These are phyloP conservation scores for Aphaenogaster rudis DNA, from an alignment of 1,140 invertebrate genomes.

Conservation along the genomic window DNA sequence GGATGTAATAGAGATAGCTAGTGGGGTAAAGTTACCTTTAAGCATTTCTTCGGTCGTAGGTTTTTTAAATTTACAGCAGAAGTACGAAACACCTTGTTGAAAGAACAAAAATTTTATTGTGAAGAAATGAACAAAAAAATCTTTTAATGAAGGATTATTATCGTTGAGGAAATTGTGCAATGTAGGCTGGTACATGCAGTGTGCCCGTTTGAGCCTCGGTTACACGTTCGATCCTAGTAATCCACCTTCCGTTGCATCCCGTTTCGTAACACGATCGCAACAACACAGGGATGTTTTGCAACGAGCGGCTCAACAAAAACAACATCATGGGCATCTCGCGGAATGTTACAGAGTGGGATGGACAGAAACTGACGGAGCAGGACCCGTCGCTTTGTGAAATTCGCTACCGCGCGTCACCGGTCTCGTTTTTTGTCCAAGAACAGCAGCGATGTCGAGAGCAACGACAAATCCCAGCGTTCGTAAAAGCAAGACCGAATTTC, in stretches of 20 bases:
- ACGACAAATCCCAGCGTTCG: background rate
- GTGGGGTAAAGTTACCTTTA: background rate
- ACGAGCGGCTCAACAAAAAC: slow-evolving; percentile 38
- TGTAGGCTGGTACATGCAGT: background rate
- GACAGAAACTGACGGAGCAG: background rate
- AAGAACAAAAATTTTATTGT: too few species aligned
- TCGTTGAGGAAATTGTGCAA: background rate
- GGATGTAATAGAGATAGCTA: background rate
- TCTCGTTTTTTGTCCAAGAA: slow-evolving; percentile 13
- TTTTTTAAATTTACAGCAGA: background rate
- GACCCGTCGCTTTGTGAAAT: slow-evolving; percentile 47
- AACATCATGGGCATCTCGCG: background rate
- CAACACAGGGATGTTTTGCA: slow-evolving; percentile 7
- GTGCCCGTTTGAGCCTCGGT: background rate
- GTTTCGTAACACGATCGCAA: slow-evolving; percentile 37
- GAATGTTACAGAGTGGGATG: slow-evolving; percentile 5
- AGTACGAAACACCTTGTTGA: background rate
- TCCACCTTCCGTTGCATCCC: slow-evolving; percentile 20
- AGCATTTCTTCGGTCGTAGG: background rate
- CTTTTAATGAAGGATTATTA: background rate
- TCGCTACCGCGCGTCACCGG: slow-evolving; percentile 2
- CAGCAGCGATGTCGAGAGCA: background rate
- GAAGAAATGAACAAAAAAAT: background rate
- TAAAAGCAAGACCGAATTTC: background rate
- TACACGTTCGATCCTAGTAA: slow-evolving; percentile 11